A percentile compares a stretch with the other conserved stretches of the same genome.
phyloP scores from a whole-genome alignment of 2,888 invertebrate species.

The Leptopterna dolabrata region DNA sequence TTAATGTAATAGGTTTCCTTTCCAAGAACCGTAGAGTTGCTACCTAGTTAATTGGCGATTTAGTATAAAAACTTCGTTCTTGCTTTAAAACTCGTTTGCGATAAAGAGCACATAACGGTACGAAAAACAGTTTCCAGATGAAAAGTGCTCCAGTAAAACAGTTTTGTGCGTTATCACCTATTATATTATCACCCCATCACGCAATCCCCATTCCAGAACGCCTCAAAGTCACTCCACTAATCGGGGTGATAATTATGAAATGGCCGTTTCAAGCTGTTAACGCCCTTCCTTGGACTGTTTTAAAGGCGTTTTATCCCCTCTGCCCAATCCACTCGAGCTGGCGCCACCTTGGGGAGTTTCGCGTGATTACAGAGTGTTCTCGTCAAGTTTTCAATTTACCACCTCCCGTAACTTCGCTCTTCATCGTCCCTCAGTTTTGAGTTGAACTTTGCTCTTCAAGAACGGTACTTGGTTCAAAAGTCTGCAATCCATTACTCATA shows the following conservation, averaged over 20 bases:
- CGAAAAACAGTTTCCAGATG: background rate
- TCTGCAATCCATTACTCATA: background rate
- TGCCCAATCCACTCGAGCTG: background rate
- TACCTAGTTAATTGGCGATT: too few species aligned
- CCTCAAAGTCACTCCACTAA: conserved; percentile 43
- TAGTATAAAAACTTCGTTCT: too few species aligned
- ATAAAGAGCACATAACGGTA: background rate
- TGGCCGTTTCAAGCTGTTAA: conserved; percentile 6
- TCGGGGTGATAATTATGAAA: conserved; percentile 45
- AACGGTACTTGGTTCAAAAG: background rate
- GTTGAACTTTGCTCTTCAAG: background rate
- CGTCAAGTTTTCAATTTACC: background rate
- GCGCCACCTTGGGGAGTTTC: background rate
- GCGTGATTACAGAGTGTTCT: background rate
- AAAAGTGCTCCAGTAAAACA: background rate
- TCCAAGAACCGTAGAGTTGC: too few species aligned
- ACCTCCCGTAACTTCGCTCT: background rate
- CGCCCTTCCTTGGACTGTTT: conserved; percentile 14
- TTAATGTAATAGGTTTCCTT: too few species aligned
- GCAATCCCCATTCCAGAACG: conserved; percentile 3
- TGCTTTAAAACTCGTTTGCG: background rate
- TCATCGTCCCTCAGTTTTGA: background rate
- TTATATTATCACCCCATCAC: background rate
- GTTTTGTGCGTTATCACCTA: background rate
- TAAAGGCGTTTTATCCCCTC: conserved; percentile 23